Evolutionary conservation across 35 echinoderm and acorn worm genomes (phyloP).

Genomic region (Diadema setosum): DNA sequence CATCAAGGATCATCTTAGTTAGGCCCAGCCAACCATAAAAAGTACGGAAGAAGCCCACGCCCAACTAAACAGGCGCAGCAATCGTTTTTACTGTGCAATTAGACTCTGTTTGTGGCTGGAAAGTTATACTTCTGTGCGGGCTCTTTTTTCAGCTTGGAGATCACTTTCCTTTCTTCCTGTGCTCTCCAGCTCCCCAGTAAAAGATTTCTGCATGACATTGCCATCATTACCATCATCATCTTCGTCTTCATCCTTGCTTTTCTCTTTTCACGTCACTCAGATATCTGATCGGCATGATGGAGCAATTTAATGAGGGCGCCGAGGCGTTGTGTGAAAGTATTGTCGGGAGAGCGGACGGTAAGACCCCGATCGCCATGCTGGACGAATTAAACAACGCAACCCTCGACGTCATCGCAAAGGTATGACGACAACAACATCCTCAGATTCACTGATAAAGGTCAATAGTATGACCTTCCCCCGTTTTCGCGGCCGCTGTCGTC

Average conservation of each 20-base stretch:
- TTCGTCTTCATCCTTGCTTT: neutral
- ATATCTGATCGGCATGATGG: constrained; percentile 55
- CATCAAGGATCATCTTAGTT: too few species aligned
- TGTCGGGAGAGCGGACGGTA: constrained; percentile 39
- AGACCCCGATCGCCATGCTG: constrained; percentile 34
- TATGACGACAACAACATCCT: neutral
- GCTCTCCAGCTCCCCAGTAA: neutral
- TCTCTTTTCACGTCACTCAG: neutral
- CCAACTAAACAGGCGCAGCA: neutral
- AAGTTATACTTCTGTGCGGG: neutral
- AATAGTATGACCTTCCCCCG: neutral
- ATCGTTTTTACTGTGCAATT: neutral
- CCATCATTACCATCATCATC: neutral
- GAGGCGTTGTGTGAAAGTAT: constrained; percentile 20
- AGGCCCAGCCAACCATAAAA: too few species aligned
- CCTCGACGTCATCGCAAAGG: constrained; percentile 72
- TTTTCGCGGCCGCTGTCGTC: neutral
- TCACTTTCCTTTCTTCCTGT: neutral
- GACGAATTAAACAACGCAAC: constrained; percentile 51
- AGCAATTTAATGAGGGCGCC: constrained; percentile 54
- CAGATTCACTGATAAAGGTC: neutral
- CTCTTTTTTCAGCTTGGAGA: neutral
- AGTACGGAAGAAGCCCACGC: too few species aligned
- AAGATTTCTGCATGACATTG: neutral
- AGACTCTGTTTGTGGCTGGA: neutral